Evolutionary conservation across 2,797 vertebrate species (phyloP).

Genomic region (Notoglanidium macrostoma): DNA sequence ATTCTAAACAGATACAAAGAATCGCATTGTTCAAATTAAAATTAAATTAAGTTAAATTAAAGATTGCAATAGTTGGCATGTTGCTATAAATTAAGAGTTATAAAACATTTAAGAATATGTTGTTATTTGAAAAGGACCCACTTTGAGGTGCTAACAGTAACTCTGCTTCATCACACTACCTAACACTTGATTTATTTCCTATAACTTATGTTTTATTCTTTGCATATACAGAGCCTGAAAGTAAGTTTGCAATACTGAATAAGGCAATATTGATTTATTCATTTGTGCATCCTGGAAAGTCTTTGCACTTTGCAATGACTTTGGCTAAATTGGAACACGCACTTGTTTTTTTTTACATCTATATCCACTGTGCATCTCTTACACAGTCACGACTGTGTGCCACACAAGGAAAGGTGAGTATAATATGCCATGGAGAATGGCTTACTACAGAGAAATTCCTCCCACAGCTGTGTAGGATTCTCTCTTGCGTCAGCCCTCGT

Average conservation of each 20-base stretch:
- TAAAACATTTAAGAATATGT: not conserved
- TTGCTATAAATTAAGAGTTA: too few species aligned
- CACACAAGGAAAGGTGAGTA: conserved; percentile 19
- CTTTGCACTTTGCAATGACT: conserved; percentile 2
- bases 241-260: not conserved
- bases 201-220: not conserved
- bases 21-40: not conserved
- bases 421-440: conserved; percentile 1
- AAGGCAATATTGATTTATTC: not conserved
- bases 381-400: conserved; percentile 3
- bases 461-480: conserved; percentile 47
- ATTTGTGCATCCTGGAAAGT: not conserved
- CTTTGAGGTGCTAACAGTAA: not conserved
- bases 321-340: not conserved
- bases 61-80: too few species aligned
- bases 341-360: not conserved
- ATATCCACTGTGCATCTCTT: not conserved
- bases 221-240: too few species aligned
- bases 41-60: not conserved
- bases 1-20: not conserved
- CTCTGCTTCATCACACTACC: not conserved
- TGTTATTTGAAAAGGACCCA: not conserved
- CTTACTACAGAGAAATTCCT: conserved; percentile 41
- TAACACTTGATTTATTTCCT: not conserved
- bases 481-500: conserved; percentile 50